phyloP scores from a whole-genome alignment of 1,140 invertebrate species.

The Popillia japonica region DNA sequence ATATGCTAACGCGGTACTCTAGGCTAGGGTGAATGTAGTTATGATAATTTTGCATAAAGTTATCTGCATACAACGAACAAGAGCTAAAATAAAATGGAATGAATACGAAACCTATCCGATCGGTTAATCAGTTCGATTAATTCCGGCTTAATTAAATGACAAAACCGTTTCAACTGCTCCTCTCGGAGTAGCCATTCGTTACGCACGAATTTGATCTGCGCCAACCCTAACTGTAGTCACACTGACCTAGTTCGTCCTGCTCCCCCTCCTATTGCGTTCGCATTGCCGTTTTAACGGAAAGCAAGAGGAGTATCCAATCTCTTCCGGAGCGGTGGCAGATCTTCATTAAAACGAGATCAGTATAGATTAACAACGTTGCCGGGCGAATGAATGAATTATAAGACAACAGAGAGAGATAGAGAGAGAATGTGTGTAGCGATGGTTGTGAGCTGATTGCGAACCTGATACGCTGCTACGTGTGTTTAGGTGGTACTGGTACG shows the following conservation, averaged over 20 bases:
- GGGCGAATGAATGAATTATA: constrained; percentile 10
- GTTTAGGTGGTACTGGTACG: neutral
- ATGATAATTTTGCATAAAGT: too few species aligned
- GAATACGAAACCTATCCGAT: neutral
- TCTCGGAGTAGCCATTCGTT: too few species aligned
- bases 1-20: too few species aligned
- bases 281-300: neutral
- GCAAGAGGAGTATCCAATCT: neutral
- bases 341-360: constrained; percentile 14
- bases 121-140: neutral
- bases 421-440: neutral
- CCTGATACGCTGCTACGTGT: neutral
- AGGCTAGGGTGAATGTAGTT: too few species aligned
- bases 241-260: neutral
- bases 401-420: neutral
- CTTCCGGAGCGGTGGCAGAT: neutral
- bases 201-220: too few species aligned
- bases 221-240: too few species aligned
- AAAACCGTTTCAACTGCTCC: neutral
- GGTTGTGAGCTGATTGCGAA: neutral
- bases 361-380: neutral
- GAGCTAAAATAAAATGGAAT: neutral
- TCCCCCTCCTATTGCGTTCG: neutral
- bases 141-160: neutral
- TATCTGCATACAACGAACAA: too few species aligned